phyloP scores from a whole-genome alignment of 53 echinoderm and acorn worm species.

The Temnopleurus reevesii region DNA sequence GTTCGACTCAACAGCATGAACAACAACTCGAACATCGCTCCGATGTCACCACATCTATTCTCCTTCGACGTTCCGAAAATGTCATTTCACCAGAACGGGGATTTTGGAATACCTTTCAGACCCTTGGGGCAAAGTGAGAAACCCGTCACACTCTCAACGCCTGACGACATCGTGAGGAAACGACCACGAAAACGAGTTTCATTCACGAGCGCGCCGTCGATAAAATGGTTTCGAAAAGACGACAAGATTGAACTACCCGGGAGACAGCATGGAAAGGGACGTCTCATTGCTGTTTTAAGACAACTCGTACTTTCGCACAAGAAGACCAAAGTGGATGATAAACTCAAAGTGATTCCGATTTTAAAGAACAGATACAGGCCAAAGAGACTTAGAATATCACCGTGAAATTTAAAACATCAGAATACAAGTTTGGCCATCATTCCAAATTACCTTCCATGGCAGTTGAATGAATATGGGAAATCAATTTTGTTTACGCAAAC shows the following conservation, averaged over 20 bases:
- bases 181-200: conserved; percentile 38
- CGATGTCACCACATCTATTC: background rate
- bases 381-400: background rate
- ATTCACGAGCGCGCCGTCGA: conserved; percentile 32
- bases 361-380: conserved; percentile 24
- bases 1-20: background rate
- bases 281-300: background rate
- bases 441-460: no score
- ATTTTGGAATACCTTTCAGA: background rate
- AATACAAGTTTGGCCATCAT: no score
- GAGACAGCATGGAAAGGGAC: background rate
- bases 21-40: conserved; percentile 32
- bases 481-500: no score
- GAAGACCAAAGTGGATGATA: background rate
- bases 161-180: background rate
- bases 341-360: conserved; percentile 12
- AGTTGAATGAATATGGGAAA: no score
- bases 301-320: background rate
- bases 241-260: background rate
- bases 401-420: no score
- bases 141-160: background rate
- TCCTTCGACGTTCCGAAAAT: background rate
- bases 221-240: conserved; percentile 23
- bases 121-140: background rate
- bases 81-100: background rate